Evolutionary conservation across 2,797 vertebrate genomes (phyloP), one percentile per base, ranked within the genome.

Genomic region (Simalia tracyae): DNA sequence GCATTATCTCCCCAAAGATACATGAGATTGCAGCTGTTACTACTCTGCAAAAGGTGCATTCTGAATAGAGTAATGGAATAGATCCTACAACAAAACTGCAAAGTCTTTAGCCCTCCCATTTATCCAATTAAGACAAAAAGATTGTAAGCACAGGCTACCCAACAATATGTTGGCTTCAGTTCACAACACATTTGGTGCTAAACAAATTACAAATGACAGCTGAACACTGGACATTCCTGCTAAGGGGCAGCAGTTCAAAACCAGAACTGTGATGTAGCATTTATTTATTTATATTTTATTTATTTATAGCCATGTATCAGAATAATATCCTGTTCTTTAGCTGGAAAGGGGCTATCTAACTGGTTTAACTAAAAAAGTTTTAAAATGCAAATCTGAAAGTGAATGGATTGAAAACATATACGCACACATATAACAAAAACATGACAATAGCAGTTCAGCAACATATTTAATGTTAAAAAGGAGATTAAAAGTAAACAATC

Each of bases 61-160:
- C 31, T 57, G 22, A 66, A 50, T 85, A 56, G 19, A 28, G 68
- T 31, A 85, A 89, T 46, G 76, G 87, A 85, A 68, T 64, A 64
- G 10, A 57, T 66, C 31, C 60, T 57, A n/a, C 31, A 84, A 60
- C 63, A 84, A 66, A 60, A n/a, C 26, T 14, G 12, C 26, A 31
- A 11, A n/a, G 15, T 46, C 50, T 36, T 63, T 24, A 46, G 9
- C 42, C 14, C 56, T 76, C 36, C n/a, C 36, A 31, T 19, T 63
- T 24, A 87, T 15, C 24, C 31, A 89, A n/a, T 68, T 56, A 92
- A 92, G 76, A 42, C 24, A 57, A 92, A 89, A 63, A 26, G 59
- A 68, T 28, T 85, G 50, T 56, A 84, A 36, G 46, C 86, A 88
- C 68, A 60, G 63, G 22, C 17, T 88, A 92, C 2, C 26, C n/a